Evolutionary conservation across 2,888 invertebrate genomes (phyloP), one percentile per base, ranked within the genome.

Genomic region (Leucoma salicis): DNA sequence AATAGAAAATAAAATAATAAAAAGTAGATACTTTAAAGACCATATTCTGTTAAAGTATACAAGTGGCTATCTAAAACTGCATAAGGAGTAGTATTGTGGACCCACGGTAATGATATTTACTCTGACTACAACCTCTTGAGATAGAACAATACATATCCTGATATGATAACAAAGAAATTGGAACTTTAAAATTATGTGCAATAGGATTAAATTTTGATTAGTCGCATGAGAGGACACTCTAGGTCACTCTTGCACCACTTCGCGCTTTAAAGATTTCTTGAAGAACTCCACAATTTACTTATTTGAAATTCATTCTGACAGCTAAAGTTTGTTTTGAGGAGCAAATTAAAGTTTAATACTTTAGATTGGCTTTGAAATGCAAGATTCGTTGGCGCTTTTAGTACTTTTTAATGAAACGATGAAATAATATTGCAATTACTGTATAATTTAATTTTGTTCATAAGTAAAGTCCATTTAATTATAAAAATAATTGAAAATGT

Each of bases 101-200:
- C 76, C 63, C 57, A 64, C 73, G 53, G 72, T 84, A 84, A 85
- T 84, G 78, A 82, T 82, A 80, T 84, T 84, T 84, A 77, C 82
- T 70, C 68, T 64, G 66, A 69, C 68, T 57, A 49, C 46, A 46
- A 12, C 28, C 31, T 33, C 27, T 41, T 46, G 46, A 16, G 33
- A 24, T 37, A 38, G 66, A 81, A 74, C 41, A 56, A 43, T 39
- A 21, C 52, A 76, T 48, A 49, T 57, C n/a, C n/a, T n/a, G n/a
- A n/a, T n/a, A n/a, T n/a, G n/a, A n/a, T n/a, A n/a, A n/a, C n/a
- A n/a, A n/a, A n/a, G n/a, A n/a, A n/a, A n/a, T n/a, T n/a, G n/a
- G n/a, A n/a, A n/a, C n/a, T n/a, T n/a, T n/a, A n/a, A n/a, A n/a
- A n/a, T n/a, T n/a, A n/a, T n/a, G n/a, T n/a, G n/a, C n/a, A n/a